These are phyloP conservation scores for Artemia franciscana DNA, from an alignment of 1,140 invertebrate species.

Conservation along the genomic window DNA sequence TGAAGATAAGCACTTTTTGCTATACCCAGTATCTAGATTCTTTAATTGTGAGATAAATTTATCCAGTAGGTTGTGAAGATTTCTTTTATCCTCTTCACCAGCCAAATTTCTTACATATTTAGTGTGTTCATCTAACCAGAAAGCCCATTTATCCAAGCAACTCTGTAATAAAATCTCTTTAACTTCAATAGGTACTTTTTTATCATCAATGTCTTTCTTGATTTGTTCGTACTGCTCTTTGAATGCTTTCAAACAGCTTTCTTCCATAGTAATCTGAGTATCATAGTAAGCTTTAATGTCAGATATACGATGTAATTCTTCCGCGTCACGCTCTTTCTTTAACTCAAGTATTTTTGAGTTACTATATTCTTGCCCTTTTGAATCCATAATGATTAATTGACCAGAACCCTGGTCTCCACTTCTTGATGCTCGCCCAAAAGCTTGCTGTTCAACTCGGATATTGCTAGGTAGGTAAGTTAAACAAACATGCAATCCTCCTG, in stretches of 20 bases:
- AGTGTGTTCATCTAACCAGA: conserved; percentile 9
- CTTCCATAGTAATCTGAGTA: conserved; percentile 8
- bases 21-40: no score
- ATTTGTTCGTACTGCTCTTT: conserved; percentile 1
- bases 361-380: background rate
- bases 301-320: conserved; percentile 9
- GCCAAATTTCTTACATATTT: conserved; percentile 2
- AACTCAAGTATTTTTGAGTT: conserved; percentile 1
- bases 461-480: conserved; percentile 20
- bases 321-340: conserved; percentile 6
- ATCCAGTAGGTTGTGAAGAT: no score
- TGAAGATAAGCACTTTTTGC: no score
- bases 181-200: background rate
- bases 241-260: conserved; percentile 9
- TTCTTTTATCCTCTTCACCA: background rate
- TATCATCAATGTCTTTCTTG: background rate
- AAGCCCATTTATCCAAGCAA: conserved; percentile 10
- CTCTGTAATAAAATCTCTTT: conserved; percentile 6
- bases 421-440: conserved; percentile 19
- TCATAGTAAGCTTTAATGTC: conserved; percentile 9
- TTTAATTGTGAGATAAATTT: no score
- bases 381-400: conserved; percentile 13
- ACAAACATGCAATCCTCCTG: conserved; percentile 20
- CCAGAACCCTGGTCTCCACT: conserved; percentile 17
- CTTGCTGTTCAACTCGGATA: conserved; percentile 19